These are phyloP conservation scores for Urophycis tenuis DNA, from an alignment of 2,797 vertebrate species.

Conservation along the genomic window DNA sequence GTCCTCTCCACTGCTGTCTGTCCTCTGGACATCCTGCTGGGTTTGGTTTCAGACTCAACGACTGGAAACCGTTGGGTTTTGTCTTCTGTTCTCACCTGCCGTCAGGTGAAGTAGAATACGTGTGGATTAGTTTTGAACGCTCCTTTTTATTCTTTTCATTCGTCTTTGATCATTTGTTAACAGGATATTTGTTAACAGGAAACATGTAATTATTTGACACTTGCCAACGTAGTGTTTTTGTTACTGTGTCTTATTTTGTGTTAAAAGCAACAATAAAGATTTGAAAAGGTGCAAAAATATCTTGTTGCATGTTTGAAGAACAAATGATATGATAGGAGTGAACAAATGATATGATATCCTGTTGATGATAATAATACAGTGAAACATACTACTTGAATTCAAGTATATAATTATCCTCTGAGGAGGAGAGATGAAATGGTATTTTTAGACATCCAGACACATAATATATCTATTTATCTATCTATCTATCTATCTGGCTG, in stretches of 20 bases:
- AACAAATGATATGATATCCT: no score
- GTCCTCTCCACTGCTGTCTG: neutral
- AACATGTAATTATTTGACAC: neutral
- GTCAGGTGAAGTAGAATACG: neutral
- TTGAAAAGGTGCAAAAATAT: neutral
- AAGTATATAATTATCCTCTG: neutral
- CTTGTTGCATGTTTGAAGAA: neutral
- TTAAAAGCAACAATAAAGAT: neutral
- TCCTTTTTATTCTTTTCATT: neutral
- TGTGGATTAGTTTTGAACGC: neutral
- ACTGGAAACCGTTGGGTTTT: neutral
- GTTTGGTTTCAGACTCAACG: neutral
- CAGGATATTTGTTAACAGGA: neutral
- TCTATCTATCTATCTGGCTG: no score
- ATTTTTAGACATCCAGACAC: slow-evolving; percentile 3
- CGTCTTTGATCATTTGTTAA: neutral
- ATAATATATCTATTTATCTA: no score
- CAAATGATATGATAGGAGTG: no score
- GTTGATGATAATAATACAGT: neutral
- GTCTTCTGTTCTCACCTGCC: neutral
- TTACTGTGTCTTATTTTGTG: neutral
- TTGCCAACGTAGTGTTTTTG: neutral
- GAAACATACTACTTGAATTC: neutral
- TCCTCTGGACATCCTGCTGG: neutral
- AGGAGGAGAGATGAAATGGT: neutral